Evolutionary conservation across 2,113 vertebrate species (phyloP), one percentile per base, ranked within the genome.

Genomic region (Lipophrys pholis): DNA sequence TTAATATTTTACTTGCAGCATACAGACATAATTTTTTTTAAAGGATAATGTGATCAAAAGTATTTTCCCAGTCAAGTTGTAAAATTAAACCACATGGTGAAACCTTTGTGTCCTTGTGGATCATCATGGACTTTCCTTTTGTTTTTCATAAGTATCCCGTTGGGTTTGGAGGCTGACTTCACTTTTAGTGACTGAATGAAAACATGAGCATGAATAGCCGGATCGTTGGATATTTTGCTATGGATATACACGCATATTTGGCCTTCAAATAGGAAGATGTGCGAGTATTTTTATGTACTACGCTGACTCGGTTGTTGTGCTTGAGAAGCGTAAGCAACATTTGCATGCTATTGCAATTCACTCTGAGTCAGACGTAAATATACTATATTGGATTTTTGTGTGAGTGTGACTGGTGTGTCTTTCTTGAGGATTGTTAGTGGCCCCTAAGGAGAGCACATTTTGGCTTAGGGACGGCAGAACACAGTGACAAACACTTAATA

Each of bases 401-500:
- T 6, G 45, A 30, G 21, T 30, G 21, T 30, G 21, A 30, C 21
- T 30, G 45, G 43, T 16, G 4, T 57, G 4, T 17, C 53, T 57
- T 59, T 15, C 48, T 48, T 60, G 6, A 50, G 62, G 8, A 8
- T 41, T 58, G 41, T 17, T 57, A 7, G 46, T 14, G 56, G 8
- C 35, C 41, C 46, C 50, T 14, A n/a, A 30, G 16, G 21, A 55
- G 6, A 73, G 36, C 5, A 17, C 55, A 30, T 38, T 52, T 53
- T 48, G 15, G 36, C 49, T 48, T n/a, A 7, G 50, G 41, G 15
- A 39, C 35, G 17, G 51, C 12, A 39, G 43, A 56, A 52, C 14
- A 60, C 40, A 58, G 45, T 59, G 50, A 68, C 42, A 69, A 60
- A 60, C 42, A 16, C 15, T 79, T 62, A 42, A 76, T 65, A 63